Conservation (phyloP, 2,113 vertebrate genomes). For the Rhadina sibilatrix region DNA sequence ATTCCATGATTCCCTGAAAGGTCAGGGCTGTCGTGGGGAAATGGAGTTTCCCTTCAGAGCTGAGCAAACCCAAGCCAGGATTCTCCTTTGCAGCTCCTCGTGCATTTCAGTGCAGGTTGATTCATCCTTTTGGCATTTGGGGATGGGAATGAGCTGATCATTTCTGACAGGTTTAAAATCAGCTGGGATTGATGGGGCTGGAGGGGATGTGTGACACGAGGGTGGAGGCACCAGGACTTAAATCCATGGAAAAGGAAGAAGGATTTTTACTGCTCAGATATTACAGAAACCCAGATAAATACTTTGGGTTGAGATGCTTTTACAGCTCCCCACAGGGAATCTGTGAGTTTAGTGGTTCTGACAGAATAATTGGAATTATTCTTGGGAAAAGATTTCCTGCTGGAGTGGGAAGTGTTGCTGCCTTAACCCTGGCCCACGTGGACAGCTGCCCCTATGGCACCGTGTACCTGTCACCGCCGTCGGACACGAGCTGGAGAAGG, state of each 20-base stretch:
- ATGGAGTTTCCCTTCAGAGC: neutral
- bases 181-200: neutral
- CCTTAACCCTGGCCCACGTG: slow-evolving; percentile 85
- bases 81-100: neutral
- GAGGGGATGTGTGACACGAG: neutral
- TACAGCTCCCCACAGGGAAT: neutral
- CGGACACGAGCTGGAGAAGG: slow-evolving; percentile 98
- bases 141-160: neutral
- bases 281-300: neutral
- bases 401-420: neutral
- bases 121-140: neutral
- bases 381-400: neutral
- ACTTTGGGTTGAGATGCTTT: neutral
- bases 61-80: neutral
- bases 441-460: slow-evolving; percentile 97
- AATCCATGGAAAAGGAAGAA: neutral
- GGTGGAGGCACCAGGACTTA: neutral
- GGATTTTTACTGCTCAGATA: neutral
- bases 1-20: neutral
- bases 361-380: neutral
- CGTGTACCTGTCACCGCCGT: slow-evolving; percentile 94
- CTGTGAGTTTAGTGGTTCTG: neutral
- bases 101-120: neutral
- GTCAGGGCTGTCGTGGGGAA: neutral
- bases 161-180: neutral